Evolutionary conservation across 2,888 invertebrate species (phyloP).

Genomic region (Chloromyia formosa): DNA sequence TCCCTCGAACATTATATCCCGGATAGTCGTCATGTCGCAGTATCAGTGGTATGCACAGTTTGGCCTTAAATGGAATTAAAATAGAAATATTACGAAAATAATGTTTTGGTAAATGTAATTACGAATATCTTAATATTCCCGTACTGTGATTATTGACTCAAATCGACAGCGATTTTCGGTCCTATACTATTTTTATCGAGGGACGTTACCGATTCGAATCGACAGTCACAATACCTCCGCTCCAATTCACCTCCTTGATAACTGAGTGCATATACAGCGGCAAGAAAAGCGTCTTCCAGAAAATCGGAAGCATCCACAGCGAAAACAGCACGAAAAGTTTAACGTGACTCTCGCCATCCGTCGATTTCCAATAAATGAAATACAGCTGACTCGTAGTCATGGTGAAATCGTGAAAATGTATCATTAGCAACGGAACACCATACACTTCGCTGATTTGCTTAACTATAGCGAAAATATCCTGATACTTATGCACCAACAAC

Average conservation of each 20-base stretch:
- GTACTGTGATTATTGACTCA: too few relatives aligned
- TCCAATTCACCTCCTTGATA: conserved; percentile 28
- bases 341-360: conserved; percentile 2
- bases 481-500: not conserved
- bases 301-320: conserved; percentile 43
- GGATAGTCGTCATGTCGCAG: not conserved
- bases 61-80: too few relatives aligned
- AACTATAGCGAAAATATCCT: conserved; percentile 10
- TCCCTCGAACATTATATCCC: not conserved
- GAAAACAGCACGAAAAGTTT: not conserved
- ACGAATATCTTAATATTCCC: too few relatives aligned
- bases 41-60: not conserved
- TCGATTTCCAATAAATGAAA: conserved; percentile 36
- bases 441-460: conserved; percentile 34
- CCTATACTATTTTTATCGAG: too few relatives aligned
- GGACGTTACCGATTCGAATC: too few relatives aligned
- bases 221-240: too few relatives aligned
- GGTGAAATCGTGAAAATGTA: conserved; percentile 44
- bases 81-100: too few relatives aligned
- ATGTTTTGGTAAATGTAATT: too few relatives aligned
- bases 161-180: too few relatives aligned
- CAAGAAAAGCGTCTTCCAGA: conserved; percentile 37
- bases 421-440: conserved; percentile 29
- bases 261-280: conserved; percentile 38
- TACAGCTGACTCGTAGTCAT: conserved; percentile 41